Evolutionary conservation across 2,888 invertebrate species (phyloP).

Genomic region (Exephanes ischioxanthus): DNA sequence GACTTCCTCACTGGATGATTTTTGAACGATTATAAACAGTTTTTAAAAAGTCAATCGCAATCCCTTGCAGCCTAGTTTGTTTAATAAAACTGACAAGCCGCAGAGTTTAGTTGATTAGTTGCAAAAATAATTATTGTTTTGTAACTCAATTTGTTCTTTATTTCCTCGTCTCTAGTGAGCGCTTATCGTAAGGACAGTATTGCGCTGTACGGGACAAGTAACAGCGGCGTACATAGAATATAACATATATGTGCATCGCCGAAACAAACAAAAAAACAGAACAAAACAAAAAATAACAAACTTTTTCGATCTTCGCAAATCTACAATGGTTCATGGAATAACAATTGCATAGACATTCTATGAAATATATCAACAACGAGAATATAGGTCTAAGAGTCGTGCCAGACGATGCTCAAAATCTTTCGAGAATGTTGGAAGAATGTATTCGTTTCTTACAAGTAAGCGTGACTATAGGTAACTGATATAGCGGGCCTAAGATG

Average conservation of each 20-base stretch:
- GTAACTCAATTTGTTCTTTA: neutral
- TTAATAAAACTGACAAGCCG: no score
- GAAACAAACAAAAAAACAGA: slow-evolving; percentile 30
- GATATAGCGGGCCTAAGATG: slow-evolving; percentile 20
- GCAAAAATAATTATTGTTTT: neutral
- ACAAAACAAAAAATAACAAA: slow-evolving; percentile 6
- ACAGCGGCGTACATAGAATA: neutral
- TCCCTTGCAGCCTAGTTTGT: neutral
- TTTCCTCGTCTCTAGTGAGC: slow-evolving; percentile 3
- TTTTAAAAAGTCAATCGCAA: neutral
- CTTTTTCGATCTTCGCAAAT: neutral
- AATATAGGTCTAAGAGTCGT: slow-evolving; percentile 66
- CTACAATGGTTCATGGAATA: slow-evolving; percentile 19
- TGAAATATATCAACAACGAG: slow-evolving; percentile 32
- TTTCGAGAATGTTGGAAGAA: slow-evolving; percentile 75
- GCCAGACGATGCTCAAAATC: slow-evolving; percentile 71
- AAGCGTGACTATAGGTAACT: slow-evolving; percentile 37
- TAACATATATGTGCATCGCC: neutral
- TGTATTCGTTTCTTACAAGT: slow-evolving; percentile 68
- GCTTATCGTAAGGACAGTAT: slow-evolving; percentile 13
- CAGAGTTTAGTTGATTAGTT: neutral
- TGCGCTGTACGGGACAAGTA: slow-evolving; percentile 8
- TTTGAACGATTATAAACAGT: neutral
- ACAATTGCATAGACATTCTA: slow-evolving; percentile 22
- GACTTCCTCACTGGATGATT: neutral